Base-by-base conservation (phyloP, 2,888 invertebrate genomes). In the Adelognathus sp. region DNA sequence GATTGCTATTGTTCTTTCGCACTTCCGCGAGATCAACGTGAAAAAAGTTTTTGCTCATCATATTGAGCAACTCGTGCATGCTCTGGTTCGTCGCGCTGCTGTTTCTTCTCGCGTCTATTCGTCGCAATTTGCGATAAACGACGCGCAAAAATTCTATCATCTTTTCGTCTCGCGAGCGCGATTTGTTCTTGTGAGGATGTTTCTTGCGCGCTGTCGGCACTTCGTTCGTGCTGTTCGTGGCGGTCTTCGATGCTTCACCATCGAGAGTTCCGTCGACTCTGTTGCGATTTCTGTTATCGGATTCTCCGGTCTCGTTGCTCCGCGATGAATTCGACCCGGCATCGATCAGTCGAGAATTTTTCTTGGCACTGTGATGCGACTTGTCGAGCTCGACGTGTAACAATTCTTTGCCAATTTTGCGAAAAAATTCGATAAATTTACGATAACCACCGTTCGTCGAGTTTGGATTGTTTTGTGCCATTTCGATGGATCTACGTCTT, bases 401-500 rank as follows among this genome's bases (percentile, higher is more conserved):
- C 16, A 91, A 71, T 70, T 90, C 90, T 77, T 89, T 89, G 21
- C 90, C 90, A 33, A 90, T 88, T 76, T 87, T 88, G 1, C 90
- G 86, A 85, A 91, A 91, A 82, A 91, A 91, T 29, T 91, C 90
- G 70, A 91, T 89, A 75, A 91, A 90, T 75, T 88, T 90, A 7
- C 86, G 85, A 80, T 85, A 89, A 83, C 85, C 84, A 16, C 69
- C 66, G 29, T 78, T 75, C 9, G 77, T 54, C 36, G 60, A 56
- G 21, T 58, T 67, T 0, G 56, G 0, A 4, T 27, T 63, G 39
- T 61, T 24, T 14, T 61, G 33, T 0, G 61, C 61, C 9, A 44
- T 86, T 0, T 93, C 90, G 2, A 92, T 91, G 0, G 95, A 94
- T 63, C 95, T 92, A 1, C 94, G 93, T 81, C 94, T 92, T 27